Evolutionary conservation across 2,113 vertebrate species (phyloP).

Genomic region (Orthochromis indermauri): DNA sequence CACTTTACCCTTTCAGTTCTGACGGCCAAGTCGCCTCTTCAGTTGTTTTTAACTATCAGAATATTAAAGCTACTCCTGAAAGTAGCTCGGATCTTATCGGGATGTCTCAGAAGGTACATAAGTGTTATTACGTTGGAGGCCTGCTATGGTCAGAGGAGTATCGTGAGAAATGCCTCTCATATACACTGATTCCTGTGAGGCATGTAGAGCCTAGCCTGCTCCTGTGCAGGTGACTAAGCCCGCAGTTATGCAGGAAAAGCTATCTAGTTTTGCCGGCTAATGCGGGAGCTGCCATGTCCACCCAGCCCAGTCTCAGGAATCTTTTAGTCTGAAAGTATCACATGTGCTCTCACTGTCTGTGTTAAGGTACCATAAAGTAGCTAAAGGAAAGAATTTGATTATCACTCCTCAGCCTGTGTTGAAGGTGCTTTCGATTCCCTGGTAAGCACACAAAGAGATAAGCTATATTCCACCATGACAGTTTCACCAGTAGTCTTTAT

Average conservation of each 20-base stretch:
- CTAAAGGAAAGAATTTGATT: neutral
- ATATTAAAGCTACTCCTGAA: neutral
- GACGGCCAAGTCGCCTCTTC: neutral
- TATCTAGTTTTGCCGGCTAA: constrained; percentile 35
- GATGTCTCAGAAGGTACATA: neutral
- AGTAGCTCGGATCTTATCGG: neutral
- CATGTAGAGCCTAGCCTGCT: constrained; percentile 36
- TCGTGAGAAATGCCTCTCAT: constrained; percentile 10
- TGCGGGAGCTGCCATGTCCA: constrained; percentile 25
- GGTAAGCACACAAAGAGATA: neutral
- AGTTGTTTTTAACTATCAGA: neutral
- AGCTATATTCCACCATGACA: neutral
- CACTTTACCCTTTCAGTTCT: neutral
- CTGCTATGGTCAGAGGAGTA: neutral
- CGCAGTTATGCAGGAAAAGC: constrained; percentile 48
- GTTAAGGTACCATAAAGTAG: neutral
- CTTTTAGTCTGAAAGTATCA: constrained; percentile 18
- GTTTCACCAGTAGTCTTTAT: neutral
- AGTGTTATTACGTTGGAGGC: neutral
- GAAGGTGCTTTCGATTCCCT: neutral
- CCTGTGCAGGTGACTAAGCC: constrained; percentile 47
- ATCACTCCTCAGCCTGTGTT: neutral
- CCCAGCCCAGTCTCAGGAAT: constrained; percentile 32
- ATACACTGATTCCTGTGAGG: constrained; percentile 5
- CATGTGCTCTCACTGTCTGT: neutral